phyloP scores from a whole-genome alignment of 2,888 invertebrate genomes.

The Frankliniella fusca region DNA sequence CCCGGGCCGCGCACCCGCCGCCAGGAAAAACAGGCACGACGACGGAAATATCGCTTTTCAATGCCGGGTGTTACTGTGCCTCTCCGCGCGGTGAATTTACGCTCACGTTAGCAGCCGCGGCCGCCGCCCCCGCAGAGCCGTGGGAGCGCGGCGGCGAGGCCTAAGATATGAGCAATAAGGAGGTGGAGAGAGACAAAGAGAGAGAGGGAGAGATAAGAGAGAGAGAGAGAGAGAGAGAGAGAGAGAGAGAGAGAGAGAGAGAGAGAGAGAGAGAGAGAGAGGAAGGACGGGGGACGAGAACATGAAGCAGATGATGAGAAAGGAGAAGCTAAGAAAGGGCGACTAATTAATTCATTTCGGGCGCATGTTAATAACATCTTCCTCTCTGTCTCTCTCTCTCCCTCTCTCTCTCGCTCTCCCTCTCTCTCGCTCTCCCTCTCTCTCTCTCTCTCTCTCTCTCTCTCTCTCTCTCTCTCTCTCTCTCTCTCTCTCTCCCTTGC shows the following conservation, averaged over 20 bases:
- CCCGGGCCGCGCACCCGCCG: not conserved
- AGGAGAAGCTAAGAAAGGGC: not conserved
- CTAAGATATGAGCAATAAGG: not conserved
- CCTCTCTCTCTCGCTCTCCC: no score
- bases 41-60: not conserved
- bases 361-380: conserved; percentile 20
- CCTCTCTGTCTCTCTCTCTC: not conserved
- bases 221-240: not conserved
- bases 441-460: not conserved
- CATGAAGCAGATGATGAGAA: not conserved
- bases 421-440: not conserved
- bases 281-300: not conserved
- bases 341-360: conserved; percentile 21
- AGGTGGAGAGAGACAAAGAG: not conserved
- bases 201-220: no score
- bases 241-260: not conserved
- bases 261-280: not conserved
- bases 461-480: not conserved
- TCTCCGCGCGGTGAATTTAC: not conserved
- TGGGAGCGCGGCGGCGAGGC: not conserved
- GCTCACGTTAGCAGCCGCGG: not conserved
- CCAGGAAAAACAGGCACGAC: not conserved
- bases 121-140: not conserved
- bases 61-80: not conserved
- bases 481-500: no score